Conservation (phyloP, 2,113 vertebrate genomes). For the Pongo abelii region DNA sequence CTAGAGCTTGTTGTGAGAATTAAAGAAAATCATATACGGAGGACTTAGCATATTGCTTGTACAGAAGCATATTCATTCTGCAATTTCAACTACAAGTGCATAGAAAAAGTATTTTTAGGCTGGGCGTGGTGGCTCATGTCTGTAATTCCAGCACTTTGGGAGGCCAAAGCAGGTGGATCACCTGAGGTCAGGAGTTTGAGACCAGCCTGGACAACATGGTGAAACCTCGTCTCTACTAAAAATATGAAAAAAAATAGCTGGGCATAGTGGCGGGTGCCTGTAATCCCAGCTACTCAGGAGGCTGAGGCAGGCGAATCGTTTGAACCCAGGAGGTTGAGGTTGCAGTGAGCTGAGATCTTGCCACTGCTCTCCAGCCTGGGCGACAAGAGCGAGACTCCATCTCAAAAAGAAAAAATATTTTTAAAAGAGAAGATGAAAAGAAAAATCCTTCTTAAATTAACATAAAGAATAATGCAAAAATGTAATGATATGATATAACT, state of each 20-base stretch:
- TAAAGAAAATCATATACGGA: background rate
- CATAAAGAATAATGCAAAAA: background rate
- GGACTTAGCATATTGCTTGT: too few relatives aligned
- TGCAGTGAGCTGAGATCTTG: background rate
- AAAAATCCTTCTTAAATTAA: background rate
- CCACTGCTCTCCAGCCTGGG: background rate
- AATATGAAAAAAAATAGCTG: background rate
- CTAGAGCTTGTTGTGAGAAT: background rate
- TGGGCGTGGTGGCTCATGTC: background rate
- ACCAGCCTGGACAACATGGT: background rate
- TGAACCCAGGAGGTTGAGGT: background rate
- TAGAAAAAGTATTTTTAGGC: background rate
- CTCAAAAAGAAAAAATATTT: background rate
- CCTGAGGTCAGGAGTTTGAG: background rate
- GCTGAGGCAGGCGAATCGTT: background rate
- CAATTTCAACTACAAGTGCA: background rate
- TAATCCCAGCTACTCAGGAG: background rate
- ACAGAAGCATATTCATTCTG: background rate
- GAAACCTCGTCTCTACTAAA: background rate
- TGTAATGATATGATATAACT: too few relatives aligned
- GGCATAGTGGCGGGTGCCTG: background rate
- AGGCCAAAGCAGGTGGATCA: background rate
- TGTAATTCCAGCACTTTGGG: background rate
- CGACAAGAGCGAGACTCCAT: background rate
- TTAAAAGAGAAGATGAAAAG: background rate